phyloP scores from a whole-genome alignment of 2,797 vertebrate species.

The Esox masquinongy region DNA sequence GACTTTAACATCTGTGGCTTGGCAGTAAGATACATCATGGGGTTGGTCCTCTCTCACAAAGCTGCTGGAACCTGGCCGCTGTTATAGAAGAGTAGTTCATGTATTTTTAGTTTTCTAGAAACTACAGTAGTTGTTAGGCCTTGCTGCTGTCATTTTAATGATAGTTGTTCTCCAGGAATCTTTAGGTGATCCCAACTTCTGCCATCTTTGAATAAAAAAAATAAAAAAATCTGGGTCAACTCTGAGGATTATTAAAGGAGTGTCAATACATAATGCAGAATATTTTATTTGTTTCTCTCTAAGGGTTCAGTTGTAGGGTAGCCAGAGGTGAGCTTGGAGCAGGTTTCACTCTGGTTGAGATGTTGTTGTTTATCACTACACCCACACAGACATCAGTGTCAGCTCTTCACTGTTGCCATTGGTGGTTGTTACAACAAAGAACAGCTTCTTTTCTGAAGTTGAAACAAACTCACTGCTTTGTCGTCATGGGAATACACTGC shows the following conservation, averaged over 20 bases:
- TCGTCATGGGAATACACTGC: conserved; percentile 33
- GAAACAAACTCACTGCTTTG: conserved; percentile 8
- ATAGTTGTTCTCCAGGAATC: conserved; percentile 15
- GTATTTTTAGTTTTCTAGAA: not conserved
- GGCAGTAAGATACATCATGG: conserved; percentile 9
- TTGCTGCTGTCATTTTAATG: conserved; percentile 6
- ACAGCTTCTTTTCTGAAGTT: not conserved
- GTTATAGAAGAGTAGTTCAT: not conserved
- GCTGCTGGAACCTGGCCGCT: no score
- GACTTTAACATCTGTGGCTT: conserved; percentile 43
- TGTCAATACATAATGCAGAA: conserved; percentile 10
- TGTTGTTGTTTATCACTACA: conserved; percentile 11
- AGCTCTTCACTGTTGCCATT: not conserved
- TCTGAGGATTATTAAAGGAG: conserved; percentile 27
- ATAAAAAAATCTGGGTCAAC: conserved; percentile 38
- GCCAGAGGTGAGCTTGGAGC: conserved; percentile 34
- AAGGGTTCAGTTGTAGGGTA: conserved; percentile 27
- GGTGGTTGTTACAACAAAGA: not conserved
- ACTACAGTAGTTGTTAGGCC: conserved; percentile 10
- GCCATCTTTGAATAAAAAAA: conserved; percentile 18
- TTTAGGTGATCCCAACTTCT: not conserved
- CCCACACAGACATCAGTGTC: conserved; percentile 2
- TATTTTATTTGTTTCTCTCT: conserved; percentile 28
- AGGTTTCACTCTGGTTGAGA: conserved; percentile 31
- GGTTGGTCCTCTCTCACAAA: conserved; percentile 12